These are phyloP conservation scores for Zele albiditarsus DNA, from an alignment of 2,888 invertebrate species.

Conservation along the genomic window DNA sequence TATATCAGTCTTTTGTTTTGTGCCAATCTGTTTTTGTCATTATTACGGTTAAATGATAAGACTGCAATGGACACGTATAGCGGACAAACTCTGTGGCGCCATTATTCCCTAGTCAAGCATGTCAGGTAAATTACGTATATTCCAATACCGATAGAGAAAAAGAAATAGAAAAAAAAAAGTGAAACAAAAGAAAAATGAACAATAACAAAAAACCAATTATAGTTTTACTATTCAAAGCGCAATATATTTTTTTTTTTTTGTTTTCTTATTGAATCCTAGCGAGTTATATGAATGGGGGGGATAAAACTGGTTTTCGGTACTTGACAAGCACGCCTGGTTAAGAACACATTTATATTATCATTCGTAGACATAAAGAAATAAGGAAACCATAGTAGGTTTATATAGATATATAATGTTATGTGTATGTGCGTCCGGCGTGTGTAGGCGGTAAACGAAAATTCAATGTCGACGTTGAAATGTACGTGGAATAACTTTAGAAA, in stretches of 20 bases:
- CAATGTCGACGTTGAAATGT: slow-evolving; percentile 49
- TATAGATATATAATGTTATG: not conserved
- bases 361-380: slow-evolving; percentile 5
- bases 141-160: not conserved
- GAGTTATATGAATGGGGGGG: not conserved
- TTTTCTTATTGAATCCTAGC: not conserved
- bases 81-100: not conserved
- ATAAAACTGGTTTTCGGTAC: slow-evolving; percentile 22
- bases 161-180: not conserved
- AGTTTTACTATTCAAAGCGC: slow-evolving; percentile 27
- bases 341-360: not conserved
- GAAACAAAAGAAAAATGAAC: not conserved
- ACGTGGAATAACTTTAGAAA: slow-evolving; percentile 47
- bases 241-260: slow-evolving; percentile 20
- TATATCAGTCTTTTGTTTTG: not conserved
- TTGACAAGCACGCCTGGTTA: slow-evolving; percentile 19
- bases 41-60: slow-evolving; percentile 22
- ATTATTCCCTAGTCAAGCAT: not conserved
- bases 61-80: not conserved
- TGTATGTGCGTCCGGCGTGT: slow-evolving; percentile 43
- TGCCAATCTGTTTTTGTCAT: slow-evolving; percentile 12
- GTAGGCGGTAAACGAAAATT: slow-evolving; percentile 51
- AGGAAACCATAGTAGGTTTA: not conserved
- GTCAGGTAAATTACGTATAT: not conserved
- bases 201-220: not conserved